Evolutionary conservation across 2,797 vertebrate genomes (phyloP).

Genomic region (Gymnopithys bicolor): DNA sequence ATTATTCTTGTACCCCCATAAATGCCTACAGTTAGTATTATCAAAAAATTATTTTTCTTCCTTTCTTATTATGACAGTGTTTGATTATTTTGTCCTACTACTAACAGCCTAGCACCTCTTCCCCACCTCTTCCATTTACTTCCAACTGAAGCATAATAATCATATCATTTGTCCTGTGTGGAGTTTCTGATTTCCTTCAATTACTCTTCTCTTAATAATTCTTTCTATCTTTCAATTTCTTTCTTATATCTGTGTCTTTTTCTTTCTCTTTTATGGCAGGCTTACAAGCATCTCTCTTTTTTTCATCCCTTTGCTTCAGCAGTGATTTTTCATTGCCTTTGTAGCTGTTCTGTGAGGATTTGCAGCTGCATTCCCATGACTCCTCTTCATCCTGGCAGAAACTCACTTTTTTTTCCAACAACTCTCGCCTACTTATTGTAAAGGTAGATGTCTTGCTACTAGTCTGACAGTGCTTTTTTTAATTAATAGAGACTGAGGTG

Average conservation of each 20-base stretch:
- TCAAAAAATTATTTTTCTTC: background rate
- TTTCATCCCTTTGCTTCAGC: background rate
- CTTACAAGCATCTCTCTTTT: background rate
- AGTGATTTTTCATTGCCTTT: constrained; percentile 57
- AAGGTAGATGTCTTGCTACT: background rate
- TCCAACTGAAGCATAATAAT: background rate
- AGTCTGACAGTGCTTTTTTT: background rate
- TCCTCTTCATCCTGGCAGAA: constrained; percentile 46
- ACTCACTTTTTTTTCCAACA: background rate
- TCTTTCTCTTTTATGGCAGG: background rate
- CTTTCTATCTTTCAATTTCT: background rate
- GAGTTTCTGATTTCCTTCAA: background rate
- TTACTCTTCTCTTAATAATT: background rate
- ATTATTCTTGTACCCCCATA: background rate
- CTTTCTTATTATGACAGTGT: background rate
- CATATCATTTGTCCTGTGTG: background rate
- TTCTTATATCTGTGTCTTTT: constrained; percentile 7
- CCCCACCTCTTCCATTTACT: background rate
- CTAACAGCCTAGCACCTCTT: background rate
- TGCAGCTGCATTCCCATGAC: constrained; percentile 71
- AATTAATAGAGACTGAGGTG: constrained; percentile 25
- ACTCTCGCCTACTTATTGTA: background rate
- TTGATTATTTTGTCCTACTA: background rate
- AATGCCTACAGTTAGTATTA: background rate
- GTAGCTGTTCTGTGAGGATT: constrained; percentile 32